Percentiles rank a stretch among this genome's conserved stretches.
These are phyloP conservation scores for Rhimphoctona megacephalus DNA, from an alignment of 2,888 invertebrate species.

Conservation along the genomic window DNA sequence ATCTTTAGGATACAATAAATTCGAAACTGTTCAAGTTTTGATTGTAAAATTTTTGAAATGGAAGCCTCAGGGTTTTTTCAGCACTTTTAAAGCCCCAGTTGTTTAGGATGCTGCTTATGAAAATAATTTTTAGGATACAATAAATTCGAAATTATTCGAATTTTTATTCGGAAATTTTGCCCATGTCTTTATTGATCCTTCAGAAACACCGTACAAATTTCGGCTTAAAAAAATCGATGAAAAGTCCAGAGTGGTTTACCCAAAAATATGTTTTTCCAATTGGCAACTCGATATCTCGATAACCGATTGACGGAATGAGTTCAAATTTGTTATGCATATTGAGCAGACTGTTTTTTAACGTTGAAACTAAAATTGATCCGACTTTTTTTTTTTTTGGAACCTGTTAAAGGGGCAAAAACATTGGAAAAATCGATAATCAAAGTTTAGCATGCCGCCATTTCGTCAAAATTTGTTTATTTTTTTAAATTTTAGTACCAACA, in stretches of 20 bases:
- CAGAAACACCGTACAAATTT: background rate
- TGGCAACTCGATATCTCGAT: background rate
- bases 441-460: background rate
- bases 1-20: background rate
- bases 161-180: background rate
- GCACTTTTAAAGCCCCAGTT: no score
- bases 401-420: background rate
- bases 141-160: background rate
- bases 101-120: no score
- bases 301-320: background rate
- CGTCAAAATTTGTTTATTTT: background rate
- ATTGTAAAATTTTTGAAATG: no score
- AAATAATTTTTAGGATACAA: no score
- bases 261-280: constrained; percentile 2
- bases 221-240: background rate
- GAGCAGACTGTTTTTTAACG: background rate
- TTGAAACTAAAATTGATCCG: background rate
- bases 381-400: background rate
- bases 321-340: background rate
- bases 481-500: background rate
- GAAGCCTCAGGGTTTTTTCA: no score
- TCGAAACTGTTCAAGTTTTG: background rate
- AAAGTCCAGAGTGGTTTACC: background rate
- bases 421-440: background rate
- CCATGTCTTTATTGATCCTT: background rate